A percentile compares a stretch with the other conserved stretches of the same genome.
Evolutionary conservation across 2,888 invertebrate genomes (phyloP).

Genomic region (Agriopis marginaria): DNA sequence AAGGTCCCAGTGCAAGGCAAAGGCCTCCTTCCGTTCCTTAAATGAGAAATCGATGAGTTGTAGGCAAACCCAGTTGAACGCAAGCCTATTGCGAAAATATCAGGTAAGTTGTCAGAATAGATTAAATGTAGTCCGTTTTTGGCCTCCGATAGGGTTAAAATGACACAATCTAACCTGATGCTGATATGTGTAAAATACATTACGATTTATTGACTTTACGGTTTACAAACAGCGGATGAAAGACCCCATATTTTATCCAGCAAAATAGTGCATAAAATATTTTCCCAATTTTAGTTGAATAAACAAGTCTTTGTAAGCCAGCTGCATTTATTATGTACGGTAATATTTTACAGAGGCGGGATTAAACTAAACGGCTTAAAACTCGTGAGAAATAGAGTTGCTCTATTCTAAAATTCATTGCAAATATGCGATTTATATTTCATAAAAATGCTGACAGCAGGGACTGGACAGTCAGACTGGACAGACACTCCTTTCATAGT

Average conservation of each 20-base stretch:
- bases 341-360: slow-evolving; percentile 23
- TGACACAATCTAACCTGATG: neutral
- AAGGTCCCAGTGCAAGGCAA: too few species aligned
- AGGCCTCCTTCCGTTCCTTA: too few species aligned
- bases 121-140: neutral
- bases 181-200: neutral
- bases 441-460: too few species aligned
- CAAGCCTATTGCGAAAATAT: neutral
- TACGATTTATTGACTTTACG: neutral
- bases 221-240: neutral
- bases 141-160: neutral
- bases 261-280: slow-evolving; percentile 18
- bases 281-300: slow-evolving; percentile 7
- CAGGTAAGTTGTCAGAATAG: neutral
- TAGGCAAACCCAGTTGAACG: neutral
- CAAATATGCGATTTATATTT: neutral
- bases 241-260: neutral
- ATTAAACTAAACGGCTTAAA: slow-evolving; percentile 17
- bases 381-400: slow-evolving; percentile 7
- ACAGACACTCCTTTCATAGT: too few species aligned
- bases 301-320: slow-evolving; percentile 21
- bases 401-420: slow-evolving; percentile 7
- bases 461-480: too few species aligned
- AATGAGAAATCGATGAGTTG: neutral
- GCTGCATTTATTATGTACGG: slow-evolving; percentile 14